phyloP scores from a whole-genome alignment of 2,888 invertebrate species.

The Netelia virgata region DNA sequence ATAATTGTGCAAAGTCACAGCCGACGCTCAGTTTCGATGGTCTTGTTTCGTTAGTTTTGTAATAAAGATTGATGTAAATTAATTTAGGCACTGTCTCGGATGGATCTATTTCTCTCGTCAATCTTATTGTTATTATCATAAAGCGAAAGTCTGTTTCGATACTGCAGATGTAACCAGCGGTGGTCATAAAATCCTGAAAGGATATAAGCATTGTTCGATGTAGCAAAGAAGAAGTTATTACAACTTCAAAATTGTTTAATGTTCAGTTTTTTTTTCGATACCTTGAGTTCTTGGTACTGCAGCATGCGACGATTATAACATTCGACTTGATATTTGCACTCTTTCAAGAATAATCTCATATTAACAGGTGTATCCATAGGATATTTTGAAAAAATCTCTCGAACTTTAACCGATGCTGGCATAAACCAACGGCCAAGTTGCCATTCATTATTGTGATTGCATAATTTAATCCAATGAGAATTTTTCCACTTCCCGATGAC shows the following conservation, averaged over 20 bases:
- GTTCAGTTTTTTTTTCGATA: slow-evolving; percentile 29
- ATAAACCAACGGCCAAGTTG: slow-evolving; percentile 68
- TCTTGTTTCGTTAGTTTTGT: slow-evolving; percentile 56
- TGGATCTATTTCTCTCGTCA: slow-evolving; percentile 34
- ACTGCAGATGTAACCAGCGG: slow-evolving; percentile 20
- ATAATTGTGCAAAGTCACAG: background rate
- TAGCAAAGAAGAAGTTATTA: background rate
- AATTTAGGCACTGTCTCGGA: slow-evolving; percentile 9
- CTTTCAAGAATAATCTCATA: slow-evolving; percentile 62
- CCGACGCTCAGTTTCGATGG: slow-evolving; percentile 62
- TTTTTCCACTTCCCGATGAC: background rate
- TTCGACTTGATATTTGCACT: slow-evolving; percentile 66
- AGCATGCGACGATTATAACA: slow-evolving; percentile 61
- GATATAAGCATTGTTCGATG: background rate
- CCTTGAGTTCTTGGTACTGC: slow-evolving; percentile 67
- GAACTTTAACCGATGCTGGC: slow-evolving; percentile 66
- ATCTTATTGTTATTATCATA: slow-evolving; percentile 56
- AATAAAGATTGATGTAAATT: slow-evolving; percentile 63
- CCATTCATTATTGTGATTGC: slow-evolving; percentile 25
- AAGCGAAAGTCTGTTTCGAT: slow-evolving; percentile 51
- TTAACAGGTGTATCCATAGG: slow-evolving; percentile 52
- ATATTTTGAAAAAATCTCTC: slow-evolving; percentile 54
- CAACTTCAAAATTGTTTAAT: background rate
- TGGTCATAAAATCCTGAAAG: slow-evolving; percentile 9
- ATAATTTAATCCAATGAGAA: slow-evolving; percentile 63